Conservation (phyloP, 2,797 vertebrate species). For the Podargus strigoides region DNA sequence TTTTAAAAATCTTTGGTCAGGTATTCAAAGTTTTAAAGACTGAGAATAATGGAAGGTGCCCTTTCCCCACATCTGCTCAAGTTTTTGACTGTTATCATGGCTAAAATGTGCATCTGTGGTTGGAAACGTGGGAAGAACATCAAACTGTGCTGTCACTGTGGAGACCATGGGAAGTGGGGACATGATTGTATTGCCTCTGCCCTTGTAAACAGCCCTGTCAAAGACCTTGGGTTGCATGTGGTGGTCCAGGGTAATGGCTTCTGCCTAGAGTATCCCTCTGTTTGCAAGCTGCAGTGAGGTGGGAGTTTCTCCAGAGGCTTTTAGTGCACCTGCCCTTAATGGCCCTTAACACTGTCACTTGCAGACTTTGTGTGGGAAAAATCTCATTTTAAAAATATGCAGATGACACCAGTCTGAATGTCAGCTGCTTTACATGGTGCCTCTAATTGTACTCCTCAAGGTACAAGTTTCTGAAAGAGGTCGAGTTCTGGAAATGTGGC, state of each 20-base stretch:
- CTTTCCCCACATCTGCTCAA: background rate
- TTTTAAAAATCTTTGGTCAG: fast-evolving
- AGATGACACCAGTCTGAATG: background rate
- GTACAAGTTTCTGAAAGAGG: background rate
- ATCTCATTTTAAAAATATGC: background rate
- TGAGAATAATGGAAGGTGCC: background rate
- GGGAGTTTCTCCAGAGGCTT: background rate
- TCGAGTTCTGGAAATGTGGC: background rate
- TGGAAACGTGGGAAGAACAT: background rate
- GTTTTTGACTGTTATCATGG: fast-evolving
- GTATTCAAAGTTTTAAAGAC: background rate
- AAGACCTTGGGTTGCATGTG: fast-evolving
- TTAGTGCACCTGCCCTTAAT: background rate
- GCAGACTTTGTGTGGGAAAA: background rate
- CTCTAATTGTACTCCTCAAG: background rate
- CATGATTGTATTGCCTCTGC: background rate
- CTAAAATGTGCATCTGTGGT: background rate
- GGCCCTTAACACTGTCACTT: background rate
- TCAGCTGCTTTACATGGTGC: background rate
- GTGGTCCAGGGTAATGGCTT: background rate
- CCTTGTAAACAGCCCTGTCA: fast-evolving
- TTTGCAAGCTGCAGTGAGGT: background rate
- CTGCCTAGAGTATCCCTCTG: background rate
- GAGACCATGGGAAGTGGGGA: fast-evolving
- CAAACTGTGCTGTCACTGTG: fast-evolving